phyloP scores from a whole-genome alignment of 2,888 invertebrate species.

The Caenorhabditis auriculariae region DNA sequence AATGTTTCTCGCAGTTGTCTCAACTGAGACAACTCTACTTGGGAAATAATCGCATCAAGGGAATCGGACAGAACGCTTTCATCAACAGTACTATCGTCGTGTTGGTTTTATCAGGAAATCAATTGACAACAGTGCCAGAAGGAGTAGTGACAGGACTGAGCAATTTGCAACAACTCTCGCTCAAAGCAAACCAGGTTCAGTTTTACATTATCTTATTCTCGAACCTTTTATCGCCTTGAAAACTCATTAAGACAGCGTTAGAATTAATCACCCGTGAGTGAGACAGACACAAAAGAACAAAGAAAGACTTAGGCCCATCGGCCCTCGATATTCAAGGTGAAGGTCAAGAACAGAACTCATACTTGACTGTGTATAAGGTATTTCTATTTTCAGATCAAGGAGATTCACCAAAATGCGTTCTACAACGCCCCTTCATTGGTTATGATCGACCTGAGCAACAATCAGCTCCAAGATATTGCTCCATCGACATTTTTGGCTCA shows the following conservation, averaged over 20 bases:
- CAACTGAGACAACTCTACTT: constrained; percentile 59
- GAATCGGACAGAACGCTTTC: constrained; percentile 54
- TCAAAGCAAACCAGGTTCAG: constrained; percentile 61
- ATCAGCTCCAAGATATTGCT: constrained; percentile 49
- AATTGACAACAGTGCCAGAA: constrained; percentile 41
- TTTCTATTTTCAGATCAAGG: constrained; percentile 49
- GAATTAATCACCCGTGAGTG: background rate
- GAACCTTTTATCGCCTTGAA: too few relatives aligned
- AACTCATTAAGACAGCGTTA: background rate
- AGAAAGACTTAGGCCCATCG: background rate
- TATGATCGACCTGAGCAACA: constrained; percentile 61
- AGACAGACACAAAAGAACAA: constrained; percentile 1
- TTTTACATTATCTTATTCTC: too few relatives aligned
- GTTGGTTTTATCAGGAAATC: constrained; percentile 54
- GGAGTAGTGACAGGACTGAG: constrained; percentile 49
- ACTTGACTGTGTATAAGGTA: background rate
- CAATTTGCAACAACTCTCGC: constrained; percentile 59
- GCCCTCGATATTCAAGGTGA: background rate
- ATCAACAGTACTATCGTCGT: constrained; percentile 57
- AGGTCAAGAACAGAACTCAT: background rate
- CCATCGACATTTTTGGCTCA: constrained; percentile 62
- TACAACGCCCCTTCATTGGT: constrained; percentile 57
- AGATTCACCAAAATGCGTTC: constrained; percentile 61
- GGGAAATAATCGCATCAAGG: constrained; percentile 27
- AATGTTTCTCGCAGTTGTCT: constrained; percentile 46